A percentile compares a stretch with the other conserved stretches of the same genome.
Evolutionary conservation across 2,113 vertebrate genomes (phyloP).

Genomic region (Charadrius vociferus): DNA sequence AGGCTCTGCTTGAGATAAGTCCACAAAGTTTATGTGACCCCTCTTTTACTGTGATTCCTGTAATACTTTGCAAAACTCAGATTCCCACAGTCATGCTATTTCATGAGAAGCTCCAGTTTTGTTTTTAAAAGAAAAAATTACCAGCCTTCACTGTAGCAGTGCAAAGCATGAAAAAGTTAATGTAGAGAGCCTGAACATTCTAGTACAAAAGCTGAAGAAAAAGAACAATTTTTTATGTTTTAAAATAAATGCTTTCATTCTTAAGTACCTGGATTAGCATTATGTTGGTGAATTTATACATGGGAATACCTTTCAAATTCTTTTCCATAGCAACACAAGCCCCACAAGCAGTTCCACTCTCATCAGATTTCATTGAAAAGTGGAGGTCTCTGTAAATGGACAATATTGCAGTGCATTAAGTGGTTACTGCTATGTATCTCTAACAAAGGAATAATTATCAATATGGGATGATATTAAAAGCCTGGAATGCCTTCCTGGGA

Average conservation of each 20-base stretch:
- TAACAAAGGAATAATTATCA: neutral
- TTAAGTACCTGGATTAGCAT: neutral
- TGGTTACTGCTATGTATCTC: neutral
- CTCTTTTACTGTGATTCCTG: neutral
- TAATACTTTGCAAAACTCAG: neutral
- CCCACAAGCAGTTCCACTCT: neutral
- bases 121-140: neutral
- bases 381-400: neutral
- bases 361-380: neutral
- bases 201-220: neutral
- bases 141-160: neutral
- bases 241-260: neutral
- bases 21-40: neutral
- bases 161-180: neutral
- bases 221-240: neutral
- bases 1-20: neutral
- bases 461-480: neutral
- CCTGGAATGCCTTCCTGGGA: neutral
- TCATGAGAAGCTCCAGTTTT: neutral
- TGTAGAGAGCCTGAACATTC: neutral
- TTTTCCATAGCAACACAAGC: neutral
- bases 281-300: neutral
- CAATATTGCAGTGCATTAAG: neutral
- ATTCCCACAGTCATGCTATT: neutral
- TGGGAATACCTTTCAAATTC: neutral